Percentiles rank a stretch among this genome's conserved stretches.
phyloP scores from a whole-genome alignment of 2,888 invertebrate genomes.

The Apomyelois bistriatella region DNA sequence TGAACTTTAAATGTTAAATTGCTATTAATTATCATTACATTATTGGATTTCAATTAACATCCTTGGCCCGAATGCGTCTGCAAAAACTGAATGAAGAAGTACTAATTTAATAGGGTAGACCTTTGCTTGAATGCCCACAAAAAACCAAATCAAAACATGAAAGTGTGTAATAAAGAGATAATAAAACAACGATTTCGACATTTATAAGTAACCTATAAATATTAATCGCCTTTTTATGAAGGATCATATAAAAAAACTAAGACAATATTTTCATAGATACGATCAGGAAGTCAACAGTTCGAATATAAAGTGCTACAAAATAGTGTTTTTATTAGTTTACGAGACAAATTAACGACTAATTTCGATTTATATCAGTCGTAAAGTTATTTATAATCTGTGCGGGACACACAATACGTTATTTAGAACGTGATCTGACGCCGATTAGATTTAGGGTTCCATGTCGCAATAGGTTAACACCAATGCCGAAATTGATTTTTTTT shows the following conservation, averaged over 20 bases:
- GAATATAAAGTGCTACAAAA: conserved; percentile 13
- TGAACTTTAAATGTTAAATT: conserved; percentile 14
- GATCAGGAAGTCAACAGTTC: conserved; percentile 5
- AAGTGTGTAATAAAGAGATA: too few relatives aligned
- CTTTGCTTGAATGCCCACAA: too few relatives aligned
- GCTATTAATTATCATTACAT: conserved; percentile 15
- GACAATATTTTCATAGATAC: conserved; percentile 9
- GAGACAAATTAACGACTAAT: conserved; percentile 17
- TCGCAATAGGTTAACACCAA: neutral
- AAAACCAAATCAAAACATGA: too few relatives aligned
- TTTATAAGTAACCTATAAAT: neutral
- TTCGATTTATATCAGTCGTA: conserved; percentile 24
- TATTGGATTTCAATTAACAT: conserved; percentile 25
- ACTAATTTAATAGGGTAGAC: too few relatives aligned
- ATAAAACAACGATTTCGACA: neutral
- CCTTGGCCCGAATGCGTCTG: conserved; percentile 43
- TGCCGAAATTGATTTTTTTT: too few relatives aligned
- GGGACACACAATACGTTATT: conserved; percentile 2
- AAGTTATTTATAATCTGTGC: conserved; percentile 21
- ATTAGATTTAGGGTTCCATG: neutral
- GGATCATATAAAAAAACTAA: neutral
- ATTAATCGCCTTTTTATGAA: neutral
- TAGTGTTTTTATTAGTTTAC: conserved; percentile 11
- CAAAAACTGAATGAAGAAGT: too few relatives aligned
- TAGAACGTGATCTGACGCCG: conserved; percentile 5